Evolutionary conservation across 1,140 invertebrate genomes (phyloP), one percentile per base, ranked within the genome.

Genomic region (Plectrocnemia conspersa): DNA sequence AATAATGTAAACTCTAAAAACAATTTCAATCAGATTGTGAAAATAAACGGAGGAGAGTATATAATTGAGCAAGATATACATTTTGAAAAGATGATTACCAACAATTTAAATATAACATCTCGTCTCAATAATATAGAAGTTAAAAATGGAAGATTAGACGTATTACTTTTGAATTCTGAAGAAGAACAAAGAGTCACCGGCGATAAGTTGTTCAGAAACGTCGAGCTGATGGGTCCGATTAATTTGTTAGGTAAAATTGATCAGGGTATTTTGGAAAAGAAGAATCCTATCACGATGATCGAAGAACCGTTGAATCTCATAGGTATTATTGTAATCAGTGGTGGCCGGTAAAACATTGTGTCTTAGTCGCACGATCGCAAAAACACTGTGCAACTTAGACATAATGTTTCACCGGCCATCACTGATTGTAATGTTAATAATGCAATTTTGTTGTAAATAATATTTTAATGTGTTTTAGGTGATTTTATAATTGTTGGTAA

Each of bases 241-340:
- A 62, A 63, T 40, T 49, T 71, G 23, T 63, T 56, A 33, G 65
- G 65, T 5, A 65, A 65, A 44, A 68, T 72, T 41, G 61, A 62
- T 16, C 65, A 61, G 35, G 45, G 63, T 40, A 58, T 59, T 15
- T 56, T 71, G 35, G 58, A 67, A 36, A 56, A 53, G 35, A 61
- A 65, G 15, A 70, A 67, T 64, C 66, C 69, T 6, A 32, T 68
- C 1, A 58, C 56, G 2, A 63, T 55, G 36, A 61, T 70, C 4
- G 56, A 59, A 36, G 44, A 61, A 41, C 48, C 56, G 9, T 23
- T 62, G 21, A 45, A 40, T n/a, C 27, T 71, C 0, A 56, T 64
- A 40, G 69, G 66, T 27, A 68, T 67, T 10, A 59, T 61, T 36
- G 66, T 68, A 48, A 61, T 67, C 7, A 6, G 23, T n/a, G 5